A percentile compares a stretch with the other conserved stretches of the same genome.
phyloP scores from a whole-genome alignment of 2,888 invertebrate species.

The Dynastes tityus region DNA sequence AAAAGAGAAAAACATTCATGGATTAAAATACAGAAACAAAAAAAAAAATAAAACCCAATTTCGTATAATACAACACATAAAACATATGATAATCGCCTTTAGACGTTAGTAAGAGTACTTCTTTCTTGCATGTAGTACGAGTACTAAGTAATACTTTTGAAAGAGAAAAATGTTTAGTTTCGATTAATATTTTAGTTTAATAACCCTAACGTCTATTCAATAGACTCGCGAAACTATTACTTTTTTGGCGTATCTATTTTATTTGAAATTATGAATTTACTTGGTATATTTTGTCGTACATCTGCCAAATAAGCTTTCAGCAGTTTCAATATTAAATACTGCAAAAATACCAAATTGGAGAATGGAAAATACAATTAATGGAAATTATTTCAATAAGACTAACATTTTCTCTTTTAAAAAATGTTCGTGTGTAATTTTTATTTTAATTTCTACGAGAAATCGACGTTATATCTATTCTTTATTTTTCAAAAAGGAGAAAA shows the following conservation, averaged over 20 bases:
- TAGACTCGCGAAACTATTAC: too few relatives aligned
- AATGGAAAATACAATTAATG: too few relatives aligned
- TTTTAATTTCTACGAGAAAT: not conserved
- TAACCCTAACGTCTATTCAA: too few relatives aligned
- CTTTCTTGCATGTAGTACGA: not conserved
- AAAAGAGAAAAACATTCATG: conserved; percentile 43
- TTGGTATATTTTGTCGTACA: too few relatives aligned
- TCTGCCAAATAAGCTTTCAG: too few relatives aligned
- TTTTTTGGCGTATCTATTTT: too few relatives aligned
- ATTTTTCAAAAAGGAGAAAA: not conserved
- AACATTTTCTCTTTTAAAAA: too few relatives aligned
- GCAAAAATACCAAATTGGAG: too few relatives aligned
- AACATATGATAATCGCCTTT: conserved; percentile 4
- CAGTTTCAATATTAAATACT: too few relatives aligned
- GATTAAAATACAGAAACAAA: conserved; percentile 30
- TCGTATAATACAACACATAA: not conserved
- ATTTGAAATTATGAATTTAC: too few relatives aligned
- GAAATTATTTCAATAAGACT: too few relatives aligned
- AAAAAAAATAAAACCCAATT: conserved; percentile 11
- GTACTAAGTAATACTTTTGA: conserved; percentile 1
- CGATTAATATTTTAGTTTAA: not conserved
- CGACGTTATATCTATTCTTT: too few relatives aligned
- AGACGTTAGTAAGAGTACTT: not conserved
- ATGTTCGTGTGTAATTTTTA: not conserved
- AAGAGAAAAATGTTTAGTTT: conserved; percentile 7